These are phyloP conservation scores for Caenorhabditis zanzibari DNA, from an alignment of 2,888 invertebrate species.

Conservation along the genomic window DNA sequence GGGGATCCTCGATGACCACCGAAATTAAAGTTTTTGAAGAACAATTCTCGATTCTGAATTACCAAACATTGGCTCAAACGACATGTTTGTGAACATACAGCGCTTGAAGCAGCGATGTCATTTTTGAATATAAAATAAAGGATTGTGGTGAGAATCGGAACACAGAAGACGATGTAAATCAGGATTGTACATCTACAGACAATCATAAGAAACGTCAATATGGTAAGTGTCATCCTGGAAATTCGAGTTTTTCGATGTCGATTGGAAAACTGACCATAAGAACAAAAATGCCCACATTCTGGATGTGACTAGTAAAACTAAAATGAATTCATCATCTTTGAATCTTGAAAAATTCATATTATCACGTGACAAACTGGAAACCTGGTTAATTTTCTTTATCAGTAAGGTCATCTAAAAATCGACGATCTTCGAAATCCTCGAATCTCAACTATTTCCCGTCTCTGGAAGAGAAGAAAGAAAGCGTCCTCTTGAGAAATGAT, in stretches of 20 bases:
- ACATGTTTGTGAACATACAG: neutral
- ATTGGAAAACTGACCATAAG: slow-evolving; percentile 31
- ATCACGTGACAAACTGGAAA: slow-evolving; percentile 7
- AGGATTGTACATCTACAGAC: slow-evolving; percentile 51
- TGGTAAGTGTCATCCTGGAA: slow-evolving; percentile 40
- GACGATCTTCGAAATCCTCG: neutral
- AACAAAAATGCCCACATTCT: slow-evolving; percentile 61
- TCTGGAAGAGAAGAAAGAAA: slow-evolving; percentile 26
- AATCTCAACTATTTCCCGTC: neutral
- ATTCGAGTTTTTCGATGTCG: neutral
- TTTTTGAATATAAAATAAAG: slow-evolving; percentile 55
- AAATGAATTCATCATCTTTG: neutral
- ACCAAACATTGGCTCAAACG: neutral
- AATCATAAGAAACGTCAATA: slow-evolving; percentile 38
- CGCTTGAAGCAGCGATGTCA: slow-evolving; percentile 26
- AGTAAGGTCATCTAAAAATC: slow-evolving; percentile 33
- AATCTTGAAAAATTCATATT: neutral
- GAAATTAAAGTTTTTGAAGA: slow-evolving; percentile 66
- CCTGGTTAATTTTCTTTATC: slow-evolving; percentile 17
- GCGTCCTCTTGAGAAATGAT: slow-evolving; percentile 44
- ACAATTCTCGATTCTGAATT: slow-evolving; percentile 43
- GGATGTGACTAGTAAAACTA: neutral
- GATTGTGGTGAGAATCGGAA: slow-evolving; percentile 50
- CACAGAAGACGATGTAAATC: slow-evolving; percentile 53
- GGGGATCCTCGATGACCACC: slow-evolving; percentile 75